phyloP scores from a whole-genome alignment of 2,113 vertebrate genomes.

The Ammodytes marinus region DNA sequence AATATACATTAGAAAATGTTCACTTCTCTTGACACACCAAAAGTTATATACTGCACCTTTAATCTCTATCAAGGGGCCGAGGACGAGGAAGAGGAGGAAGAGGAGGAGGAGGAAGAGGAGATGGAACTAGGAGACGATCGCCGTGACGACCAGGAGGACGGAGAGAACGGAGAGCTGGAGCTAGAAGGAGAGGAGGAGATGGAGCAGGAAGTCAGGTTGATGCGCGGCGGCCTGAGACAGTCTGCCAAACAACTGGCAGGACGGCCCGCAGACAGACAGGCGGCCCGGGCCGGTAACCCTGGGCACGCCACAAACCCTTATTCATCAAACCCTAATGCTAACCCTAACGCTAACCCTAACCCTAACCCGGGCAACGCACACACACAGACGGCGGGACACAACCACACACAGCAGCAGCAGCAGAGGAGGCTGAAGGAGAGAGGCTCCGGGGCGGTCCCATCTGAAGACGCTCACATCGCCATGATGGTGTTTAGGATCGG shows the following conservation, averaged over 20 bases:
- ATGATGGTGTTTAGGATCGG: conserved; percentile 97
- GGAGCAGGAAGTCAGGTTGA: conserved; percentile 69
- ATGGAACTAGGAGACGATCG: conserved; percentile 81
- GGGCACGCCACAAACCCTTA: conserved; percentile 82
- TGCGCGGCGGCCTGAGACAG: conserved; percentile 74
- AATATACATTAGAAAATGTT: too few relatives aligned
- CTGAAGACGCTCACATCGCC: conserved; percentile 90
- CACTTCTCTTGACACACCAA: too few relatives aligned
- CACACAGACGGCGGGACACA: conserved; percentile 75
- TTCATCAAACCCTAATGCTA: conserved; percentile 73
- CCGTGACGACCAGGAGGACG: conserved; percentile 79
- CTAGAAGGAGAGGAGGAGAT: conserved; percentile 80
- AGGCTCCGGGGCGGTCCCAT: conserved; percentile 81
- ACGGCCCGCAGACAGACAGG: conserved; percentile 72
- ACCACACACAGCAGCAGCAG: conserved; percentile 79
- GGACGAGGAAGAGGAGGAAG: conserved; percentile 90
- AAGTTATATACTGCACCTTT: too few relatives aligned
- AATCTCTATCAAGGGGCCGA: conserved; percentile 82
- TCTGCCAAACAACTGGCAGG: conserved; percentile 65
- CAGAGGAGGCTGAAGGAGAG: conserved; percentile 87
- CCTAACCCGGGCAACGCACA: conserved; percentile 36
- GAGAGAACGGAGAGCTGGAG: conserved; percentile 83
- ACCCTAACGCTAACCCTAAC: too few relatives aligned
- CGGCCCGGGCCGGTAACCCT: conserved; percentile 70
- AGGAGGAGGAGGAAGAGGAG: conserved; percentile 89